phyloP scores from a whole-genome alignment of 2,797 vertebrate species.

The Yasuhikotakia modesta region DNA sequence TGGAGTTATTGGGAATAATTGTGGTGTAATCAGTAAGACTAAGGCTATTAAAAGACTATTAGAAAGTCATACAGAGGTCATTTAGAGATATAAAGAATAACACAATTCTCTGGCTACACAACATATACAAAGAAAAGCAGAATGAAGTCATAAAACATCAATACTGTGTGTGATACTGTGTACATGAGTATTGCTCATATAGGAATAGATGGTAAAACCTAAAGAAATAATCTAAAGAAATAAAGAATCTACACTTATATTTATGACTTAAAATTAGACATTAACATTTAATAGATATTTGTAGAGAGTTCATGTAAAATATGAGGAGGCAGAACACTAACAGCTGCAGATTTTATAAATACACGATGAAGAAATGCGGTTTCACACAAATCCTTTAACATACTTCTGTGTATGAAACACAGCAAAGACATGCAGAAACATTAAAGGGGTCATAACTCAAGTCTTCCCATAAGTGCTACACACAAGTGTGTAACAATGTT shows the following conservation, averaged over 20 bases:
- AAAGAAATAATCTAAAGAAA: background rate
- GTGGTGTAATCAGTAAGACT: background rate
- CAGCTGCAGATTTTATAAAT: background rate
- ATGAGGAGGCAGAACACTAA: background rate
- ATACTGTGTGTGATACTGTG: too few species aligned
- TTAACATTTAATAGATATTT: background rate
- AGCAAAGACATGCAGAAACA: slow-evolving; percentile 1
- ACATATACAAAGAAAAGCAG: background rate
- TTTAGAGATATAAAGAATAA: background rate
- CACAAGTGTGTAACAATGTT: background rate
- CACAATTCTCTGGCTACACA: background rate
- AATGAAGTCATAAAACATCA: too few species aligned
- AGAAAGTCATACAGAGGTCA: slow-evolving; percentile 14
- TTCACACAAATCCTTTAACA: slow-evolving; percentile 11
- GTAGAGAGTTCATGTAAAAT: background rate
- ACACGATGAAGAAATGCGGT: background rate
- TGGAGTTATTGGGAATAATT: slow-evolving; percentile 8
- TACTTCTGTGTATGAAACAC: slow-evolving; percentile 11
- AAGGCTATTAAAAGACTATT: background rate
- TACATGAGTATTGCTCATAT: background rate
- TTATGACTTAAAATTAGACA: slow-evolving; percentile 1
- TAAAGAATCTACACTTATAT: background rate
- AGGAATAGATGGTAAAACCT: too few species aligned
- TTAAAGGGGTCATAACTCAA: slow-evolving; percentile 29
- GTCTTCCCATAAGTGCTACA: background rate